Evolutionary conservation across 2,113 vertebrate genomes (phyloP), one percentile per base, ranked within the genome.

Genomic region (Perca schrenkii): DNA sequence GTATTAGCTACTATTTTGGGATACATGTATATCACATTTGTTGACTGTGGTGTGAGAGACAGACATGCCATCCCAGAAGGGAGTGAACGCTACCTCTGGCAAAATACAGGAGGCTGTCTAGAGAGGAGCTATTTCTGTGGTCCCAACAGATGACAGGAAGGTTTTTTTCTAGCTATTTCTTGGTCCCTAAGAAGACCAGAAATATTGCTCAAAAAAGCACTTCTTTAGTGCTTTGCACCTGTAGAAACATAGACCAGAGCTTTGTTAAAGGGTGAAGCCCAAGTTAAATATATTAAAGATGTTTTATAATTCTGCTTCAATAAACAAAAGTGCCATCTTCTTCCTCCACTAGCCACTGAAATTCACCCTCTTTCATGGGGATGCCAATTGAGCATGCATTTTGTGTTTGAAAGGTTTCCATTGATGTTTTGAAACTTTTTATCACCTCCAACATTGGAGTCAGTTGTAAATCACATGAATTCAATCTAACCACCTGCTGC

Each of bases 101-200:
- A 57, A 69, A 15, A 70, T 40, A 64, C 28, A 57, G 0, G 58
- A 40, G 60, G 21, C 31, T 4, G 6, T 31, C 11, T 11, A 54
- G 21, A 43, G 4, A 36, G 19, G 15, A 25, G 16, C 47, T 34
- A 46, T 56, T 70, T 46, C n/a, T 61, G 16, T 64, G 10, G n/a
- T 25, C 50, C 47, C 10, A 3, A 19, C 34, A 54, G 61, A 54
- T 31, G 3, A 77, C 16, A 11, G 43, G 8, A 6, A 61, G 19
- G 21, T 67, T 50, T 67, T 36, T 61, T 25, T 53, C 52, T 21
- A 11, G 13, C 15, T 53, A 74, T 75, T 40, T 77, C 58, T 5
- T 31, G 8, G 8, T 36, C 58, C 21, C 14, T 3, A 25, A 58
- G n/a, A 8, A n/a, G 28, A 40, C 15, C 21, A 50, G 21, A 66